Percentiles rank a stretch among this genome's conserved stretches.
Evolutionary conservation across 2,113 vertebrate species (phyloP).

Genomic region (Eretmochelys imbricata): DNA sequence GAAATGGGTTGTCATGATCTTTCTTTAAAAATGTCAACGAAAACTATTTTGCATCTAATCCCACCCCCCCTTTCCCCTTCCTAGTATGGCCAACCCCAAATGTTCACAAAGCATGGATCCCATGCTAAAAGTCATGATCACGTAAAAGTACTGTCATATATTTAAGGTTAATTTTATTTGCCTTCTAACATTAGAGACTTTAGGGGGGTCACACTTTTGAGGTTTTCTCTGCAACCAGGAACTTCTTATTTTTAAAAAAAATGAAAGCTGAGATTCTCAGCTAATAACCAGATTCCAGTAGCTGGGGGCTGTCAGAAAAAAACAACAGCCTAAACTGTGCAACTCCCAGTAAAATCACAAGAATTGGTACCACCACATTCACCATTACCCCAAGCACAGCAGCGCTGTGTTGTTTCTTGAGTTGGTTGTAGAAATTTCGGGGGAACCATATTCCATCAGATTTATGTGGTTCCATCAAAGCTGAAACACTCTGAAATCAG

Average conservation of each 20-base stretch:
- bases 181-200: background rate
- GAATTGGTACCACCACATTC: background rate
- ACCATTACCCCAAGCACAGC: background rate
- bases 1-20: background rate
- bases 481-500: background rate
- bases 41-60: background rate
- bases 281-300: background rate
- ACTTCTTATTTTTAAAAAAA: background rate
- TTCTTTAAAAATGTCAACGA: background rate
- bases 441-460: background rate
- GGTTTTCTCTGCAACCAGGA: slow-evolving; percentile 18
- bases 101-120: slow-evolving; percentile 30
- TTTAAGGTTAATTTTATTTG: slow-evolving; percentile 42
- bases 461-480: background rate
- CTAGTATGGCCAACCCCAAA: background rate
- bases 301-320: background rate
- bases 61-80: background rate
- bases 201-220: slow-evolving; percentile 30
- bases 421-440: background rate
- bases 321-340: background rate
- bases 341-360: background rate
- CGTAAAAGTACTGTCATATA: slow-evolving; percentile 56
- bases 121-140: background rate
- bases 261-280: background rate
- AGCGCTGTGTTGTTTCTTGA: background rate